Base-by-base conservation (phyloP, 2,888 invertebrate genomes). In the Calameuta idolon region DNA sequence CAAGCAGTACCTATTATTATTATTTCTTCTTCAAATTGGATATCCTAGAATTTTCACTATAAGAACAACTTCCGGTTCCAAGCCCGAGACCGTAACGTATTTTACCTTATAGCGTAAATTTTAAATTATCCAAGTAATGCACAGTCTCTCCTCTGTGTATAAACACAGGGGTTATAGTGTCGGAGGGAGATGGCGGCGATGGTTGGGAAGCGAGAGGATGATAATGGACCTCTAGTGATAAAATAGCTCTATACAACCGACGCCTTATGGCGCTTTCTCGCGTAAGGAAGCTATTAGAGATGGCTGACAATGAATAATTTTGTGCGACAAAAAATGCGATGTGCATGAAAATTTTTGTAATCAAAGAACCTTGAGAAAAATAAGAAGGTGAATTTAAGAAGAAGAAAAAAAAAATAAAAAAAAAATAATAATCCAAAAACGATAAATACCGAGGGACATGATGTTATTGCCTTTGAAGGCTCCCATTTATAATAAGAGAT, bases 201-300 rank as follows among this genome's bases (percentile, higher is more conserved):
- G 74, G 75, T 31, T 68, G 75, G 34, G 35, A 68, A 12, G 37
- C 79, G 77, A 75, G 79, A 31, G 77, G 79, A 79, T 81, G 89
- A 89, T 90, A 90, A 90, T 90, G 89, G 90, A 88, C 86, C 87
- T 89, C 86, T 82, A 83, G 87, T 87, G 88, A 90, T 90, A 89
- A 90, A 90, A 88, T 85, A 83, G 83, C 82, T 85, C 83, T 86
- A 85, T 86, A 86, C 84, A 85, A 84, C 87, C 87, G 83, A 83
- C 85, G 85, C 84, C 82, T 81, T 80, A 82, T 80, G 81, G 81
- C 82, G 81, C 79, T 79, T 71, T 73, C 11, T 40, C 31, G 78
- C 77, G 76, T 79, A 79, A 81, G 82, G 80, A 83, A 82, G 82
- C 83, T 82, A 83, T 83, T 82, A 82, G 78, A 79, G 77, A 75